phyloP scores from a whole-genome alignment of 2,888 invertebrate species.

The Rhopalosiphum nymphaeae region DNA sequence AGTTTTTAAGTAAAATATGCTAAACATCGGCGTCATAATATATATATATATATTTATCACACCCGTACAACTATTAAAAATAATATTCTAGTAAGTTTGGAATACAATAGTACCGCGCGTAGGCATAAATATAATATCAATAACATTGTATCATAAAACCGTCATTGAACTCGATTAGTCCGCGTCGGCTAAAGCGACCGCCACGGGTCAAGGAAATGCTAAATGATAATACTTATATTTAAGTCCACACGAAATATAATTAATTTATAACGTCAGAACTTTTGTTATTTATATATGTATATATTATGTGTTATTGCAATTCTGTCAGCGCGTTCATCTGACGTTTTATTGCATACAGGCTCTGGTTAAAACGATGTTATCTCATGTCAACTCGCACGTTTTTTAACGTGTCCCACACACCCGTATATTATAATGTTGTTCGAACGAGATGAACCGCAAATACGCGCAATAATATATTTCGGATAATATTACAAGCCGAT shows the following conservation, averaged over 20 bases:
- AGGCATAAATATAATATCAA: not conserved
- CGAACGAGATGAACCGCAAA: not conserved
- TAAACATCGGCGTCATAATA: not conserved
- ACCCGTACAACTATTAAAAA: not conserved
- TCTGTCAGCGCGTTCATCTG: not conserved
- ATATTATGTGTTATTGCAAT: not conserved
- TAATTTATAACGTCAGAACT: not conserved
- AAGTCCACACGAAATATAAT: not conserved
- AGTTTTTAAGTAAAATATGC: not conserved
- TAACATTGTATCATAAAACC: not conserved
- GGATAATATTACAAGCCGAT: not conserved
- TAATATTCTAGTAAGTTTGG: not conserved
- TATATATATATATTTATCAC: not conserved
- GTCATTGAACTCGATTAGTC: not conserved
- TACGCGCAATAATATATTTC: not conserved
- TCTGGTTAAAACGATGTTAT: not conserved
- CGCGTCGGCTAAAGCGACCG: not conserved
- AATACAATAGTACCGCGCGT: not conserved
- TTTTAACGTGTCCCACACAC: not conserved
- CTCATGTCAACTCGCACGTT: not conserved
- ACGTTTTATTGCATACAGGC: not conserved
- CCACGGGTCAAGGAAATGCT: not conserved
- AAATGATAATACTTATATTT: not conserved
- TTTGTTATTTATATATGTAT: not conserved
- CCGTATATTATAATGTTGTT: not conserved